phyloP scores from a whole-genome alignment of 1,140 invertebrate genomes.

The Polypedilum pembai region DNA sequence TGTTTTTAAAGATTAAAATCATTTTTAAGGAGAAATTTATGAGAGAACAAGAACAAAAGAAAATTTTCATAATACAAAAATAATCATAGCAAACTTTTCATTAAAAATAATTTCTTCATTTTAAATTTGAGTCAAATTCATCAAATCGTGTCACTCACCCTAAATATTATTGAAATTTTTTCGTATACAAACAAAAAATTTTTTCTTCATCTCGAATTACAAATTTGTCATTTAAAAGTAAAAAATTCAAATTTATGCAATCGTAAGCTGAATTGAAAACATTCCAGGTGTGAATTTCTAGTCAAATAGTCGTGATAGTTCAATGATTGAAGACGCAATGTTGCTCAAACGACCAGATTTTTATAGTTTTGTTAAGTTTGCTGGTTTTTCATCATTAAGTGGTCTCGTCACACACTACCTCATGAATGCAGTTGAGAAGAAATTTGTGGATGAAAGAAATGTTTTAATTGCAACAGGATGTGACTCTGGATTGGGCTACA shows the following conservation, averaged over 20 bases:
- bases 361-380: background rate
- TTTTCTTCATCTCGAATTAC: background rate
- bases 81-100: too few species aligned
- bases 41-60: too few species aligned
- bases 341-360: background rate
- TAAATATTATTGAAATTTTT: too few species aligned
- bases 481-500: slow-evolving; percentile 72
- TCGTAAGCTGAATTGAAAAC: background rate
- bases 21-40: too few species aligned
- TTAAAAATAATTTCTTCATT: too few species aligned
- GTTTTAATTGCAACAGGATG: slow-evolving; percentile 70
- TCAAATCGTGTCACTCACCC: too few species aligned
- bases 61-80: too few species aligned
- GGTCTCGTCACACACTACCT: slow-evolving; percentile 16
- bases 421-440: slow-evolving; percentile 18
- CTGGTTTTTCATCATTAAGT: background rate
- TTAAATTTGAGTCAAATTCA: too few species aligned
- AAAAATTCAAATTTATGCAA: background rate
- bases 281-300: background rate
- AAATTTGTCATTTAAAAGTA: background rate
- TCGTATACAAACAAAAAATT: background rate
- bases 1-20: too few species aligned
- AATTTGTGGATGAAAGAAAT: slow-evolving; percentile 36
- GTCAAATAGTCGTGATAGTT: background rate
- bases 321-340: background rate